Evolutionary conservation across 1,140 invertebrate genomes (phyloP), one percentile per base, ranked within the genome.

Genomic region (Leptinotarsa lineolata): DNA sequence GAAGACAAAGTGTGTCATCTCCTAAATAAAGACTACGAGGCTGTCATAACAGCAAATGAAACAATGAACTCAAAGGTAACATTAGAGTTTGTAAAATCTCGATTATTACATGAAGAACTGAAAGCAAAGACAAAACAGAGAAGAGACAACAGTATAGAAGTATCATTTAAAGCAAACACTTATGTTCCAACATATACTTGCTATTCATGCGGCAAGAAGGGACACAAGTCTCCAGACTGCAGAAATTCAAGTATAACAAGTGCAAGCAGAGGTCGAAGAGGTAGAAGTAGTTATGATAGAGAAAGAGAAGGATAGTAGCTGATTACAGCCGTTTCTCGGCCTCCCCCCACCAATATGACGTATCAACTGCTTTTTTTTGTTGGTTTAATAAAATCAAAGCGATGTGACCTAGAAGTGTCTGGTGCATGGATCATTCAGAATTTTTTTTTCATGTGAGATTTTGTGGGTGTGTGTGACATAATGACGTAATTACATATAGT

Each of bases 51-150:
- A 16, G 81, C 83, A 24, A 81, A 85, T 15, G 83, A 85, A 76
- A 83, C 82, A 3, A 72, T 85, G 24, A 73, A 81, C 0, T 80
- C 82, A 63, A 81, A 84, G 67, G 64, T 83, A 68, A 84, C 78
- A n/a, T 78, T 85, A 65, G 79, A 77, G 45, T 85, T 84, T 80
- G 83, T 85, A 18, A 85, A 85, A 77, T 82, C 79, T 8, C 67
- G 81, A 72, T 72, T 85, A 58, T 72, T 85, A 44, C 83, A 85
- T 76, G 81, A 84, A 45, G 84, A 85, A 78, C 79, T 84, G 18
- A 72, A 70, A 74, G 16, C 44, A 12, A 67, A 67, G 13, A 46
- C 65, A 39, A 61, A 63, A 63, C 60, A 63, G 18, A 63, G 18
- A 63, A n/a, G n/a, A n/a, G 13, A 15, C 13, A 63, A 22, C 18